Evolutionary conservation across 1,140 invertebrate species (phyloP).

Genomic region (Ceratina japonica): DNA sequence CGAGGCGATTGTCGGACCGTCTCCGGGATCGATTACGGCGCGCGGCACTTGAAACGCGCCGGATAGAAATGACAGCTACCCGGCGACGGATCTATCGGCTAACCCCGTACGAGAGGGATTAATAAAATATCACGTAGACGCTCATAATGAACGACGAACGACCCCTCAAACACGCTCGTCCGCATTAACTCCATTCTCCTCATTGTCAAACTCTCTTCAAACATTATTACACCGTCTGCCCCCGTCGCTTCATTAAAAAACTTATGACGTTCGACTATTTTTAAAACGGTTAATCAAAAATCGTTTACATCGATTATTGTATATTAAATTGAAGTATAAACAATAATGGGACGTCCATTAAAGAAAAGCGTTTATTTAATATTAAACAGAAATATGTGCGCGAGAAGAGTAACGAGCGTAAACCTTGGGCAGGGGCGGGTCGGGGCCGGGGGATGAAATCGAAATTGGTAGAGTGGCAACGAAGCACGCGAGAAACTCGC

Average conservation of each 20-base stretch:
- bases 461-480: conserved; percentile 49
- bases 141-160: background rate
- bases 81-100: conserved; percentile 36
- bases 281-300: too few species aligned
- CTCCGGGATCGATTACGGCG: background rate
- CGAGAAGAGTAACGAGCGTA: background rate
- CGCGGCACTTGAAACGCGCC: background rate
- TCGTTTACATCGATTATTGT: too few species aligned
- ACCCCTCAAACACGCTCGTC: background rate
- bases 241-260: too few species aligned
- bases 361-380: too few species aligned
- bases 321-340: too few species aligned
- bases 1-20: conserved; percentile 2
- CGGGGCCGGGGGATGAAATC: conserved; percentile 6
- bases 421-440: too few species aligned
- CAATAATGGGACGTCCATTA: too few species aligned
- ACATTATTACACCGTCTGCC: too few species aligned
- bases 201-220: too few species aligned
- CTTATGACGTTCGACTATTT: too few species aligned
- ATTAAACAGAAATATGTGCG: background rate
- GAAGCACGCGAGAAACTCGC: conserved; percentile 55
- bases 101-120: background rate
- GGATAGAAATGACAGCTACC: background rate
- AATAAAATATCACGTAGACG: conserved; percentile 13
- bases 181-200: too few species aligned